Percentiles rank a stretch among this genome's conserved stretches.
These are phyloP conservation scores for Scomber colias DNA, from an alignment of 2,113 vertebrate species.

Conservation along the genomic window DNA sequence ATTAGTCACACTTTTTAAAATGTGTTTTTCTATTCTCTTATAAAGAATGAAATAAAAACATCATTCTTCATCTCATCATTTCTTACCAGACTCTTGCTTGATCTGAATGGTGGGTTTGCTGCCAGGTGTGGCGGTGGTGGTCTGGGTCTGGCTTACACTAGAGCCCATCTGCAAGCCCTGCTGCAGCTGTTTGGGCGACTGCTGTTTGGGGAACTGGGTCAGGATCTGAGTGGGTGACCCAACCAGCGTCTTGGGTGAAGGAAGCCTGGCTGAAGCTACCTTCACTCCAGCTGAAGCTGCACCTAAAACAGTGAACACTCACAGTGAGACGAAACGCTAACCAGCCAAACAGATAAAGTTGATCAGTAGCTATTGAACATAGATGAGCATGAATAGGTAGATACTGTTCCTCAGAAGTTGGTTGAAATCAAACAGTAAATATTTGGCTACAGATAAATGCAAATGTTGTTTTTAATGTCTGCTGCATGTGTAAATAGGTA, in stretches of 20 bases:
- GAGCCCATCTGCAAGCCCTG: conserved; percentile 81
- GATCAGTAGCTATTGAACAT: too few relatives aligned
- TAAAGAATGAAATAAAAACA: neutral
- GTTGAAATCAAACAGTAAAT: too few relatives aligned
- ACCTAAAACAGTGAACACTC: conserved; percentile 66
- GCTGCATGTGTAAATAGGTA: too few relatives aligned
- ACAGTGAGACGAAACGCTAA: neutral
- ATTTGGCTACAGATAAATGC: too few relatives aligned
- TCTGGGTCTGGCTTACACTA: conserved; percentile 81
- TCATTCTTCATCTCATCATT: too few relatives aligned
- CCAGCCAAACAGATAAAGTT: neutral
- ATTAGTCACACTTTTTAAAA: too few relatives aligned
- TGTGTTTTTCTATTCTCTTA: too few relatives aligned
- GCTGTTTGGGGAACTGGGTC: conserved; percentile 95
- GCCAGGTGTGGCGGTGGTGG: conserved; percentile 83
- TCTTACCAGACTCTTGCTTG: conserved; percentile 97
- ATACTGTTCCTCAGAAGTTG: too few relatives aligned
- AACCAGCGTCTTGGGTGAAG: conserved; percentile 94
- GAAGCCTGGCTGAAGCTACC: conserved; percentile 91
- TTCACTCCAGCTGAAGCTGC: conserved; percentile 92
- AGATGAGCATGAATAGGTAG: too few relatives aligned
- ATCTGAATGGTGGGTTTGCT: conserved; percentile 98
- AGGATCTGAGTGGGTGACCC: conserved; percentile 93
- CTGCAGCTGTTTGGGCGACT: conserved; percentile 88
- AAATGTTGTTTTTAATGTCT: too few relatives aligned